Evolutionary conservation across 37 sponge, comb jelly and placozoan species (phyloP), one percentile per base, ranked within the genome.

Genomic region (Aphrocallistes beatrix): DNA sequence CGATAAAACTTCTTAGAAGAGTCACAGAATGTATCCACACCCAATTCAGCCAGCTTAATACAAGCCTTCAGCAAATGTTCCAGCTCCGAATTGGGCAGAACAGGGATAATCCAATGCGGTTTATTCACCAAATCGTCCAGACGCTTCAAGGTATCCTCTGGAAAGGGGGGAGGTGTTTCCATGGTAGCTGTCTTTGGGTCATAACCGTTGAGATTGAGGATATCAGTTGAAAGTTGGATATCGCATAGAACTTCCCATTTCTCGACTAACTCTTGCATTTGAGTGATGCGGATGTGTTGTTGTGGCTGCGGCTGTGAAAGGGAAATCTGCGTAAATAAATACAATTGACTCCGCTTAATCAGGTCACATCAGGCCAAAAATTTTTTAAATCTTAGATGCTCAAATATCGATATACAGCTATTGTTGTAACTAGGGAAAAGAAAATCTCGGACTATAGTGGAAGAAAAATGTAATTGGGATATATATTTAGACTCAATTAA

Each of bases 31-130:
- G 48, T 88, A 84, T 95, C 95, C 38, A 89, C 37, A 93, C 96
- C 91, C 83, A 86, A 88, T 90, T 81, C 85, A 51, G 91, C 92
- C 25, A 96, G 81, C 37, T 88, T 90, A 37, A 94, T 92, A 37
- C 92, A 23, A 36, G 90, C 91, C 51, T 69, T 51, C 23, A 96
- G 88, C 36, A 96, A 86, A 25, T 48, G 37, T 81, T 94, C 93
- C 51, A 96, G 82, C 39, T 96, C 94, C 51, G 88, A 86, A 37
- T 85, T 88, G 17, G 94, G 91, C 19, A 90, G 87, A 6, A 96
- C 97, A 23, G 97, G 97, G 0, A 96, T 94, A 39, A 94, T 92
- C 97, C 97, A 96, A 23, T 88, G 88, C 0, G 91, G 88, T 37
- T 90, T 81, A 37, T 89, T 86, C 60, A 96, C 83, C 89, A 90